A percentile compares a stretch with the other conserved stretches of the same genome.
These are phyloP conservation scores for Ameiurus melas DNA, from an alignment of 2,113 vertebrate species.

Conservation along the genomic window DNA sequence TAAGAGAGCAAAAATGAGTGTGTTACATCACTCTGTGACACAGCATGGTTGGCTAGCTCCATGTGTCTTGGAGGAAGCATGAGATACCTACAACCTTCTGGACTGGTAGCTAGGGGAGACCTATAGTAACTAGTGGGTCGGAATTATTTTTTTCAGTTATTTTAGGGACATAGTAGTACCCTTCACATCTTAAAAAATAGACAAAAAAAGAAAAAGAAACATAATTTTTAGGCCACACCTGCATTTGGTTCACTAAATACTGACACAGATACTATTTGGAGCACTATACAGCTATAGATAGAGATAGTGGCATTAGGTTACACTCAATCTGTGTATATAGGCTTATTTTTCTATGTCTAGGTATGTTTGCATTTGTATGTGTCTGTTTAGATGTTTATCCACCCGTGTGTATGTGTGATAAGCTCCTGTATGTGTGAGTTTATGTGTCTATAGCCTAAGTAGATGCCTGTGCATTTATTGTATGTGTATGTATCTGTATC, in stretches of 20 bases:
- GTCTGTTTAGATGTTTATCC: background rate
- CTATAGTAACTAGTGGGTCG: background rate
- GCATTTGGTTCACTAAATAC: background rate
- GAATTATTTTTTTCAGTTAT: background rate
- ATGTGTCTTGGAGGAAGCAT: background rate
- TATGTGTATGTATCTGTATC: conserved; percentile 3
- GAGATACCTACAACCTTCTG: background rate
- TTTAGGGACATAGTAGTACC: background rate
- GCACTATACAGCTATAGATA: too few relatives aligned
- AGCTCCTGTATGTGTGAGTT: background rate
- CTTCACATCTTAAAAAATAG: background rate
- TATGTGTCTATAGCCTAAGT: background rate
- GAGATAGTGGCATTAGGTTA: background rate
- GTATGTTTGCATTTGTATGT: background rate
- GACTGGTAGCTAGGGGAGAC: background rate
- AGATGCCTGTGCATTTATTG: background rate
- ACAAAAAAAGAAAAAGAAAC: too few relatives aligned
- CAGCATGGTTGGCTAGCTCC: background rate
- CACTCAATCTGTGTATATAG: background rate
- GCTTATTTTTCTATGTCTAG: too few relatives aligned
- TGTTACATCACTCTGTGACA: background rate
- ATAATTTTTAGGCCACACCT: too few relatives aligned
- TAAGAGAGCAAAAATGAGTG: background rate
- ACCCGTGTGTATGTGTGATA: background rate
- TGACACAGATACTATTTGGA: too few relatives aligned